Base-by-base conservation (phyloP, 2,113 vertebrate genomes). In the Pelmatolapia mariae region DNA sequence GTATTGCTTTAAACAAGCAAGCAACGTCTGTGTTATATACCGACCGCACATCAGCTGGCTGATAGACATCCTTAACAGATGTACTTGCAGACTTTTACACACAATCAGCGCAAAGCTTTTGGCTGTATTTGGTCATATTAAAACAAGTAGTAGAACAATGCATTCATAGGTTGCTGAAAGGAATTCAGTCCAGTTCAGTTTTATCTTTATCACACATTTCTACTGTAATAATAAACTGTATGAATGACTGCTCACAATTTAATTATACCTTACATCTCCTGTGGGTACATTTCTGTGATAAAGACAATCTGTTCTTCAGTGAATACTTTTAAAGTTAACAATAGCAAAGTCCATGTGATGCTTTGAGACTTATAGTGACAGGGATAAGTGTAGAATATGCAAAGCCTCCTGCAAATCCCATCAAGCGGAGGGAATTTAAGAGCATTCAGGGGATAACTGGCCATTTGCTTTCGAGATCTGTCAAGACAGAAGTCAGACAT, bases 341-440 rank as follows among this genome's bases (percentile, higher is more conserved):
- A n/a, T n/a, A n/a, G n/a, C n/a, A n/a, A 90, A 81, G 85, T 54
- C 79, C 29, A 31, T 9, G 82, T 57, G 87, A 90, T 86, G 87
- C 86, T 86, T 82, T 88, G 89, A 91, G 88, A 90, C 68, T 26
- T 81, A 56, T 84, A 89, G 84, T 93, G 88, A 91, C 86, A 61
- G 82, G 87, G 85, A 88, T 81, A 83, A 89, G 78, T 47, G 80
- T 47, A 85, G 89, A 91, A 90, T 91, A 90, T 92, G 91, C 86
- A 94, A 95, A 94, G 81, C 83, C 61, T 22, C 63, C 68, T 79
- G 71, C 86, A 92, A 92, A 93, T 94, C 89, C 87, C 91, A 91
- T 92, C 91, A 92, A 92, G 88, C 57, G 85, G 80, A 82, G 59
- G 61, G 90, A 78, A 93, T 91, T 92, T 86, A 78, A 81, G 87